Conservation (phyloP, 2,113 vertebrate species). For the Cyphomyrus discorhynchus region DNA sequence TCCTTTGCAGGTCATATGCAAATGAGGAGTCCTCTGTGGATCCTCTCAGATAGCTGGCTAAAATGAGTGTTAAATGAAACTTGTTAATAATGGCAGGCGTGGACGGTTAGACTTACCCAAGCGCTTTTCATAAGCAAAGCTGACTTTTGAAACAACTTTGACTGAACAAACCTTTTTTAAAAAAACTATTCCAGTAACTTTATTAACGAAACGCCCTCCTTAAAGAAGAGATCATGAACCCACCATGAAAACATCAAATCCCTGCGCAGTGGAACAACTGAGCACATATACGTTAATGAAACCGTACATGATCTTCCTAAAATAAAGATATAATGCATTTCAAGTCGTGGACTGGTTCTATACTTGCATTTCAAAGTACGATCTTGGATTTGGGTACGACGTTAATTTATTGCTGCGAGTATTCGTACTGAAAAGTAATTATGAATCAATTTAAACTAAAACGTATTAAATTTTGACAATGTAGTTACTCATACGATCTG, state of each 20-base stretch:
- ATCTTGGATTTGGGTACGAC: not conserved
- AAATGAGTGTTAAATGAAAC: not conserved
- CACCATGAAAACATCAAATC: not conserved
- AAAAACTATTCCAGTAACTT: not conserved
- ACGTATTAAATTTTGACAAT: not conserved
- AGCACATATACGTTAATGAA: not conserved
- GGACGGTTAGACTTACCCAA: not conserved
- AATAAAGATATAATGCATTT: not conserved
- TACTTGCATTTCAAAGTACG: not conserved
- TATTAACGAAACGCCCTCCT: not conserved
- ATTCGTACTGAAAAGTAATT: not conserved
- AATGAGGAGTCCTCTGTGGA: not conserved
- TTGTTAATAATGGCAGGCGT: not conserved
- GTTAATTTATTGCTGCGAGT: not conserved
- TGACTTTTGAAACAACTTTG: not conserved
- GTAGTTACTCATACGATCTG: not conserved
- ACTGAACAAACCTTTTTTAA: not conserved
- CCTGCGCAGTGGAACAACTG: not conserved
- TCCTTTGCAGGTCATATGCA: not conserved
- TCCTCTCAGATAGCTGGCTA: not conserved
- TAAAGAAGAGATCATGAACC: not conserved
- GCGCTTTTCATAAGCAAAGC: not conserved
- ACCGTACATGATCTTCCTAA: not conserved
- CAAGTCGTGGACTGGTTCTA: not conserved
- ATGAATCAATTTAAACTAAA: not conserved